Evolutionary conservation across 1,140 invertebrate species (phyloP).

Genomic region (Atopsyche davidsoni): DNA sequence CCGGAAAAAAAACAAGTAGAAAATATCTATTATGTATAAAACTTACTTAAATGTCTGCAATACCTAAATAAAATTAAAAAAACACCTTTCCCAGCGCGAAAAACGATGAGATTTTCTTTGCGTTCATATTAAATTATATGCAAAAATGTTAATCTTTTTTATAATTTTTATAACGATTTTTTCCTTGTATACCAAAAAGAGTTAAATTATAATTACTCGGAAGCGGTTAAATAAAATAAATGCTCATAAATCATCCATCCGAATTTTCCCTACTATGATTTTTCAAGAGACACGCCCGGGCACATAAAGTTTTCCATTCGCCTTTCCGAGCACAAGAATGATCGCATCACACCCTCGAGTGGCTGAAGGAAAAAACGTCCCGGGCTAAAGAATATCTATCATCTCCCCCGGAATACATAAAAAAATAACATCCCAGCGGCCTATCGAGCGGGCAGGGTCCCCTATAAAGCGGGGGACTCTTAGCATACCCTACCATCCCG

Average conservation of each 20-base stretch:
- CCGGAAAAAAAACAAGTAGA: no score
- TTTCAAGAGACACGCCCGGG: background rate
- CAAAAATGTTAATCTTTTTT: no score
- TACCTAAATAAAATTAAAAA: no score
- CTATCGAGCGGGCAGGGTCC: constrained; percentile 9
- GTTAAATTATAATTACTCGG: no score
- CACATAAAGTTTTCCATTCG: constrained; percentile 15
- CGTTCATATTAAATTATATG: no score
- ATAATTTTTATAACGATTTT: no score
- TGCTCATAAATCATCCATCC: background rate
- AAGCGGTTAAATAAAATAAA: background rate
- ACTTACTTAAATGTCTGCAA: no score
- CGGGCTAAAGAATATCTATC: constrained; percentile 30
- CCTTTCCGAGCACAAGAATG: constrained; percentile 17
- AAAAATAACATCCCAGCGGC: constrained; percentile 28
- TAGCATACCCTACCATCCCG: constrained; percentile 29
- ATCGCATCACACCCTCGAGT: constrained; percentile 27
- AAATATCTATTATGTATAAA: no score
- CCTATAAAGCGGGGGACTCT: constrained; percentile 18
- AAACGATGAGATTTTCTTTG: no score
- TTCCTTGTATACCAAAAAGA: no score
- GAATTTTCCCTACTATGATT: no score
- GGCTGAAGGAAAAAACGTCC: constrained; percentile 19
- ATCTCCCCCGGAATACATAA: constrained; percentile 30
- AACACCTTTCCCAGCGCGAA: no score